Base-by-base conservation (phyloP, 2,113 vertebrate species). In the Heterocephalus glaber region DNA sequence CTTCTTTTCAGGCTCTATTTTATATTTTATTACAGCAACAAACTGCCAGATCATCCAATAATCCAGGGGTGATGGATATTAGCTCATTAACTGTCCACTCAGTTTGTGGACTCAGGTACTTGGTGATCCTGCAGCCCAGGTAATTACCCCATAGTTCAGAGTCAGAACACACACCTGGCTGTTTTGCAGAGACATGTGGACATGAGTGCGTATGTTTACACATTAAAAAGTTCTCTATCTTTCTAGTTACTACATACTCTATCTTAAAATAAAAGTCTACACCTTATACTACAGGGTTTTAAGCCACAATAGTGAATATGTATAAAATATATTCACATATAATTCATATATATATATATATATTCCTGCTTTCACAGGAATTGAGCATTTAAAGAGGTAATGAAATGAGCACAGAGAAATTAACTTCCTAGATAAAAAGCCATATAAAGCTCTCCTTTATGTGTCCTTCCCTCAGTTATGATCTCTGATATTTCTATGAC, bases 1-100 rank as follows among this genome's bases (percentile, higher is more conserved):
- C 60, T 92, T 86, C 49, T 80, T 84, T 82, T 66, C 38, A 81
- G 70, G 44, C 17, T 5, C n/a, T 92, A 65, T 9, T 95, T 92
- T 74, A 77, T 30, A 79, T 82, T 93, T 92, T 41, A 86, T 77
- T 94, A 79, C 81, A 95, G 52, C 60, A 49, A 72, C 84, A 68
- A 95, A 89, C 86, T 94, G 56, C 20, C 84, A 58, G n/a, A 20
- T 33, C 16, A 52, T 77, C n/a, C 61, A 14, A 20, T 8, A 44
- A 88, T 33, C 63, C 84, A 89, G 76, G 82, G 44, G 87, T 77
- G 84, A 35, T 66, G 63, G 84, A 49, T 92, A 63, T 33, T 90
- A 85, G 65, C 41, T 94, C 80, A 95, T 92, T 92, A 90, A 49
- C 44, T 80, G 33, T 14, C 60, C 41, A 12, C 33, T 94, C 35